These are phyloP conservation scores for Melanotaenia parkinsoni DNA, from an alignment of 2,797 vertebrate species.

Conservation along the genomic window DNA sequence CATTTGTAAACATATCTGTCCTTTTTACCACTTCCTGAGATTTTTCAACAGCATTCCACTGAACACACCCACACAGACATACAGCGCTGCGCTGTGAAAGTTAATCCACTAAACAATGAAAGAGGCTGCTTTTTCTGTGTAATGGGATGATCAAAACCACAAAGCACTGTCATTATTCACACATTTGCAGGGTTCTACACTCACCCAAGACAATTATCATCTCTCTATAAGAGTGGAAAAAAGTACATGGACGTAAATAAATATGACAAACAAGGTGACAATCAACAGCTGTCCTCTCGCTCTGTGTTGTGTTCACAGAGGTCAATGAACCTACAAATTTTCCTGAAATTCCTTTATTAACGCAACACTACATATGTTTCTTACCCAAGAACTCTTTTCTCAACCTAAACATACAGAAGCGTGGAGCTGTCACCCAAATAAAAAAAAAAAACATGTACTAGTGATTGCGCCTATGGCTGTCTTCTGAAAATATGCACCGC, in stretches of 20 bases:
- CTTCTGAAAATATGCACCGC: too few relatives aligned
- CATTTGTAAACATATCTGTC: conserved; percentile 45
- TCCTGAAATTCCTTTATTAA: too few relatives aligned
- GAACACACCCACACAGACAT: conserved; percentile 18
- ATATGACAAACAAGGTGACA: neutral
- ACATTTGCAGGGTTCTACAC: neutral
- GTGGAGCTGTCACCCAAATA: too few relatives aligned
- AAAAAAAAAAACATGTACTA: too few relatives aligned
- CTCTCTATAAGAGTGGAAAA: neutral
- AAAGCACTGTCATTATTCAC: neutral
- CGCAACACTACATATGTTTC: too few relatives aligned
- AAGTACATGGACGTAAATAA: neutral
- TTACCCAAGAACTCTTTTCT: too few relatives aligned
- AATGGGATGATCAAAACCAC: neutral
- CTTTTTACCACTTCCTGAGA: conserved; percentile 37
- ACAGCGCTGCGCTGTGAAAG: neutral
- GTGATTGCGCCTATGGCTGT: too few relatives aligned
- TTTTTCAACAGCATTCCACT: conserved; percentile 40
- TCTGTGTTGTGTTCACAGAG: neutral
- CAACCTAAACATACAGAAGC: too few relatives aligned
- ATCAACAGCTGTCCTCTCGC: neutral
- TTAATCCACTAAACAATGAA: neutral
- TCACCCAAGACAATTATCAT: neutral
- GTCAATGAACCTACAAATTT: neutral
- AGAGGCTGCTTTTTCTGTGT: neutral